These are phyloP conservation scores for Mormyrus lacerda DNA, from an alignment of 2,113 vertebrate genomes.

Conservation along the genomic window DNA sequence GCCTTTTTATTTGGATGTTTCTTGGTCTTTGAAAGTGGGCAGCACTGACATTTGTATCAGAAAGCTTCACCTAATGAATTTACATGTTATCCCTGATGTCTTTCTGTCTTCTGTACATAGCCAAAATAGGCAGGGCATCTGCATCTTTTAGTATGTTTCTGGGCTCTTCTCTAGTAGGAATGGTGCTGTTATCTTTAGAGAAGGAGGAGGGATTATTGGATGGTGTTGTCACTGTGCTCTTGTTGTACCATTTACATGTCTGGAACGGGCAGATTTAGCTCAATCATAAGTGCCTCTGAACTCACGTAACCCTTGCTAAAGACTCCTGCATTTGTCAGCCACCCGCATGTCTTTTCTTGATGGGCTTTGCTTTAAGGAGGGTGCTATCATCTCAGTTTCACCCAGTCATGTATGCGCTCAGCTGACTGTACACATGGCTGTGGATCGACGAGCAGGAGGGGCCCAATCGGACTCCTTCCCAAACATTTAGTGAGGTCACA, in stretches of 20 bases:
- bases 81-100: background rate
- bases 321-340: background rate
- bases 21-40: background rate
- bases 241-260: background rate
- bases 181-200: background rate
- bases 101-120: background rate
- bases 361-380: background rate
- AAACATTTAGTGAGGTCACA: constrained; percentile 6
- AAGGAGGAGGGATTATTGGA: background rate
- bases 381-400: background rate
- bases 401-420: background rate
- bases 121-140: background rate
- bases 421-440: background rate
- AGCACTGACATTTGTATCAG: background rate
- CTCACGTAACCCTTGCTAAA: background rate
- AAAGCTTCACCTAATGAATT: background rate
- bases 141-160: background rate
- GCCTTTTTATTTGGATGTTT: background rate
- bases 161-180: background rate
- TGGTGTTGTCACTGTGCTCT: background rate
- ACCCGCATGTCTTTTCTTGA: background rate
- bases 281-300: background rate
- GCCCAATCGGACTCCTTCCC: background rate
- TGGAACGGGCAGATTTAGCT: background rate
- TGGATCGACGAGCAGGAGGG: background rate